Percentiles rank a stretch among this genome's conserved stretches.
Conservation (phyloP, 2,888 invertebrate species). For the Urechis unicinctus region DNA sequence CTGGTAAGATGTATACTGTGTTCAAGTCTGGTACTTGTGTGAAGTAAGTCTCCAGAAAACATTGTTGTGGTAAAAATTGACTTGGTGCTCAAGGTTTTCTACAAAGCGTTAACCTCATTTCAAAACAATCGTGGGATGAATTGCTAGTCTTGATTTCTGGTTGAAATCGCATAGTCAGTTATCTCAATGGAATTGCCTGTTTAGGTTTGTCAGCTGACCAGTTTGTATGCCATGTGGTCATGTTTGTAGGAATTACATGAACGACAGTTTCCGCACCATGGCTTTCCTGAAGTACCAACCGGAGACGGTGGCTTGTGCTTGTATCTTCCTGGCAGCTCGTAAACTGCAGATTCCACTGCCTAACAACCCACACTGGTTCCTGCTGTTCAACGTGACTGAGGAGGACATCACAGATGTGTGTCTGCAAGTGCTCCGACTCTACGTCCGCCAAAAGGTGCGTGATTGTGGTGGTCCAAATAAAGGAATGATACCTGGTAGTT, state of each 20-base stretch:
- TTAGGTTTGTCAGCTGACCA: too few species aligned
- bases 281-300: conserved; percentile 93
- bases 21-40: too few species aligned
- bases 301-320: conserved; percentile 98
- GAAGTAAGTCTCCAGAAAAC: too few species aligned
- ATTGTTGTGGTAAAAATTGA: too few species aligned
- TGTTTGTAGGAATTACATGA: conserved; percentile 99
- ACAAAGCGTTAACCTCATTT: too few species aligned
- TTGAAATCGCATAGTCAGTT: too few species aligned
- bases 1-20: too few species aligned
- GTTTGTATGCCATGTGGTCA: too few species aligned
- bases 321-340: conserved; percentile 90
- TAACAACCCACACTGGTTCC: conserved; percentile 81
- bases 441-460: conserved; percentile 70
- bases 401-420: conserved; percentile 78
- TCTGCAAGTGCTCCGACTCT: conserved; percentile 73
- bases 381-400: conserved; percentile 77
- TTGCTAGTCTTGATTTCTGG: too few species aligned
- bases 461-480: background rate
- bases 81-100: too few species aligned
- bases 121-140: too few species aligned
- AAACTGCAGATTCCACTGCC: conserved; percentile 76
- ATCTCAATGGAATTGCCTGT: too few species aligned
- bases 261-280: conserved; percentile 93
- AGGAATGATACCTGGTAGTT: background rate